Evolutionary conservation across 2,797 vertebrate genomes (phyloP).

Genomic region (Crax fasciolata): DNA sequence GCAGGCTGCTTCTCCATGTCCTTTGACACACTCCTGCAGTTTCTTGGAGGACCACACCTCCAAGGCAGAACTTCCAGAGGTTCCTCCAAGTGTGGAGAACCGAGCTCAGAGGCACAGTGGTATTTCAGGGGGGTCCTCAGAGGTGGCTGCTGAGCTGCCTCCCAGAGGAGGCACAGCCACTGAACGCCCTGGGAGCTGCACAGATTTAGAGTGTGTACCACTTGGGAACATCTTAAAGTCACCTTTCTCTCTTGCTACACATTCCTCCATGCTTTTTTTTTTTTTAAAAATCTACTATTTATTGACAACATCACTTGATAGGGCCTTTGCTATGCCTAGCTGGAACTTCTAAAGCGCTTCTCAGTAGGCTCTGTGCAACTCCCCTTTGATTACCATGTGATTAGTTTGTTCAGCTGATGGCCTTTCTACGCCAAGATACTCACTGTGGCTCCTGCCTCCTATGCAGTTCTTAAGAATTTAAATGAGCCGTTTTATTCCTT

Average conservation of each 20-base stretch:
- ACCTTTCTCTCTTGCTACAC: not conserved
- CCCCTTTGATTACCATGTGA: conserved; percentile 86
- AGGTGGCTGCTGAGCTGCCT: rapidly evolving
- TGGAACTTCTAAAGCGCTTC: conserved; percentile 85
- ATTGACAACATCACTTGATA: conserved; percentile 57
- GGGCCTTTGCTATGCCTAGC: conserved; percentile 42
- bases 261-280: conserved; percentile 34
- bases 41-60: not conserved
- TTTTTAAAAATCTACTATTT: conserved; percentile 60
- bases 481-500: conserved; percentile 93
- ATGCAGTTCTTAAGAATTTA: conserved; percentile 87
- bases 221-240: not conserved
- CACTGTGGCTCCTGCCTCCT: conserved; percentile 85
- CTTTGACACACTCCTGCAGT: rapidly evolving
- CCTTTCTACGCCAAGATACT: conserved; percentile 85
- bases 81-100: not conserved
- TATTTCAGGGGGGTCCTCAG: not conserved
- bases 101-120: rapidly evolving
- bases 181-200: not conserved
- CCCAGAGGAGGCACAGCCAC: rapidly evolving
- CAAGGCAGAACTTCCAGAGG: not conserved
- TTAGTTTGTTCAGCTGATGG: conserved; percentile 90
- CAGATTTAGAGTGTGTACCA: rapidly evolving
- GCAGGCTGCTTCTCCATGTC: not conserved
- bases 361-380: conserved; percentile 83